Evolutionary conservation across 2,888 invertebrate species (phyloP).

Genomic region (Nymphalis c-album): DNA sequence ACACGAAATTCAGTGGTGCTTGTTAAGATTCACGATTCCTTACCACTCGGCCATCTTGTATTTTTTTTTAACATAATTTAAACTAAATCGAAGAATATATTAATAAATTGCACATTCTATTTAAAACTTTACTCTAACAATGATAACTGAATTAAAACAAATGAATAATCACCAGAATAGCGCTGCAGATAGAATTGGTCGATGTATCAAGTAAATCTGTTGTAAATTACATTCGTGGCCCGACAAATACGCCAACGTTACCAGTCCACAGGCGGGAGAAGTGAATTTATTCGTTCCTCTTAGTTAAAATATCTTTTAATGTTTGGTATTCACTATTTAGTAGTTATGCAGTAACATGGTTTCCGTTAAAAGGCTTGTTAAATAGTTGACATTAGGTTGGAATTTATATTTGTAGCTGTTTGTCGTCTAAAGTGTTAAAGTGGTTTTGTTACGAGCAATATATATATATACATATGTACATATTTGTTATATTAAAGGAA

Average conservation of each 20-base stretch:
- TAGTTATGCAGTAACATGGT: not conserved
- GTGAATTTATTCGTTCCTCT: conserved; percentile 31
- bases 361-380: not conserved
- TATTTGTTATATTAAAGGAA: too few species aligned
- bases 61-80: too few species aligned
- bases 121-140: not conserved
- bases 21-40: too few species aligned
- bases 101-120: not conserved
- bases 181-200: conserved; percentile 34
- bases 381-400: not conserved
- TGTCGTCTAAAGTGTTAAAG: too few species aligned
- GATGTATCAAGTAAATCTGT: conserved; percentile 46
- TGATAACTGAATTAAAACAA: not conserved
- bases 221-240: conserved; percentile 48
- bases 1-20: too few species aligned
- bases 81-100: too few species aligned
- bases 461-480: too few species aligned
- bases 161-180: conserved; percentile 22
- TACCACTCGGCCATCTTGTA: too few species aligned
- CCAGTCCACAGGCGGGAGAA: conserved; percentile 30
- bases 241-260: conserved; percentile 47
- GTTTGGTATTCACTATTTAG: conserved; percentile 18
- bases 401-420: too few species aligned
- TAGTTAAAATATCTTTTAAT: conserved; percentile 24
- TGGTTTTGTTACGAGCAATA: too few species aligned